Percentiles rank a stretch among this genome's conserved stretches.
Evolutionary conservation across 2,888 invertebrate species (phyloP).

Genomic region (Homarus gammarus): DNA sequence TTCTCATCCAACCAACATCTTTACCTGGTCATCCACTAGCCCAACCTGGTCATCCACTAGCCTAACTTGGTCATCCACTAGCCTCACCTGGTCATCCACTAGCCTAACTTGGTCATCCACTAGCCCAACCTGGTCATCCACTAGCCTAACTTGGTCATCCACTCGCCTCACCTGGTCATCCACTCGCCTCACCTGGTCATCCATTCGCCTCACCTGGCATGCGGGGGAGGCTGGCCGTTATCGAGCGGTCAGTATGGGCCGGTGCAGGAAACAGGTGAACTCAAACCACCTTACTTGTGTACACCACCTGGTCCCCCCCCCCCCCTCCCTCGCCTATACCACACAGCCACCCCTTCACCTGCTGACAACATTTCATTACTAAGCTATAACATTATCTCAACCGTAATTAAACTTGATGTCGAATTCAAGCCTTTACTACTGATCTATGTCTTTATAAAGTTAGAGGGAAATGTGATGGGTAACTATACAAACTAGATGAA

Average conservation of each 20-base stretch:
- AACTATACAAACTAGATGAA: too few species aligned
- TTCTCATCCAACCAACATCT: background rate
- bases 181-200: too few species aligned
- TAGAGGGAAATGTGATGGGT: too few species aligned
- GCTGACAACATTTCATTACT: too few species aligned
- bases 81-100: background rate
- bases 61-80: background rate
- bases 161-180: background rate
- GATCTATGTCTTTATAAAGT: too few species aligned
- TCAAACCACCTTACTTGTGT: conserved; percentile 39
- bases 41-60: background rate
- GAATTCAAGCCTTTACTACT: too few species aligned
- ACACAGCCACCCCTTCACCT: background rate
- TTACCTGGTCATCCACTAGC: background rate
- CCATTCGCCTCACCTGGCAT: background rate
- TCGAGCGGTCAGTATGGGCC: conserved; percentile 18
- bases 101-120: background rate
- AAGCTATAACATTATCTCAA: too few species aligned
- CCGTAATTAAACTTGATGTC: too few species aligned
- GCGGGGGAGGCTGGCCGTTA: background rate
- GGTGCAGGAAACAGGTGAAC: conserved; percentile 53
- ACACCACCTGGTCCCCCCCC: conserved; percentile 37
- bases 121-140: background rate
- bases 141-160: background rate
- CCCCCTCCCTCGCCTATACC: background rate